These are phyloP conservation scores for Hemibates koningsi DNA, from an alignment of 2,113 vertebrate species.

Conservation along the genomic window DNA sequence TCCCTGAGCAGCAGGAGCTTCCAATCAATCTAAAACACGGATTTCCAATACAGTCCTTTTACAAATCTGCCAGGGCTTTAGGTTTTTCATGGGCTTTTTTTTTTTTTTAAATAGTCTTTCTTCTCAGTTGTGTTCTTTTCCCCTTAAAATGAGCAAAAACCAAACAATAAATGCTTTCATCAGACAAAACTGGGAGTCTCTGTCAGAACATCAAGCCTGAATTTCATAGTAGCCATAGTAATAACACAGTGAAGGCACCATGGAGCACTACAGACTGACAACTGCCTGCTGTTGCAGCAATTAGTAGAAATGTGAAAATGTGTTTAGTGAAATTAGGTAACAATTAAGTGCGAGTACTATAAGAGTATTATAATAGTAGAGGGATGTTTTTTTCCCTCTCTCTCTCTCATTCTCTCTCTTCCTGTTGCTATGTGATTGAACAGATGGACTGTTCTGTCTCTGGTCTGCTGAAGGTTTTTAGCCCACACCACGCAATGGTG, in stretches of 20 bases:
- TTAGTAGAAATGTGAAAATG: background rate
- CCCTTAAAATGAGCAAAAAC: background rate
- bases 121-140: background rate
- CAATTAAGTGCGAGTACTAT: background rate
- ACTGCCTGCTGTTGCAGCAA: background rate
- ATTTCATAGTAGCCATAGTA: background rate
- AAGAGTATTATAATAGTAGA: background rate
- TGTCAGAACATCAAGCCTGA: background rate
- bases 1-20: background rate
- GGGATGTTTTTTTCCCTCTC: background rate
- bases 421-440: slow-evolving; percentile 70
- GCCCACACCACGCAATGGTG: slow-evolving; percentile 60
- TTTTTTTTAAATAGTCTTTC: background rate
- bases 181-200: background rate
- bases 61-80: background rate
- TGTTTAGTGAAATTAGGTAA: background rate
- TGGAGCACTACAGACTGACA: background rate
- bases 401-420: background rate
- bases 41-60: background rate
- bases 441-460: slow-evolving; percentile 65
- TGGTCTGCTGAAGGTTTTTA: slow-evolving; percentile 51
- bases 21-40: background rate
- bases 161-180: background rate
- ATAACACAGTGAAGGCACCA: background rate
- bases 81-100: background rate